phyloP scores from a whole-genome alignment of 2,797 vertebrate species.

The Alosa sapidissima region DNA sequence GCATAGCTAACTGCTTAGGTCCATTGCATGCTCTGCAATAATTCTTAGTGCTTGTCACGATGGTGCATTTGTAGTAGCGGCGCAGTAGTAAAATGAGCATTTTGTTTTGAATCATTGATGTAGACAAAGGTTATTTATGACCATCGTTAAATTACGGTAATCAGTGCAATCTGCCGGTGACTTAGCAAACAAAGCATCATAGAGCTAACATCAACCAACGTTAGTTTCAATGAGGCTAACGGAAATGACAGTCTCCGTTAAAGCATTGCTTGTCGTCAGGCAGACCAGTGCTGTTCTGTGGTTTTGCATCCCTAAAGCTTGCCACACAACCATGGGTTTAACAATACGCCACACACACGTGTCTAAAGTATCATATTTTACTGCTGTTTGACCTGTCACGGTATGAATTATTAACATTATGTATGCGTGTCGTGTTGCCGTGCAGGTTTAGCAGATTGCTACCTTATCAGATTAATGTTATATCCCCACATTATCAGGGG shows the following conservation, averaged over 20 bases:
- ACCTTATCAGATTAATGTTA: neutral
- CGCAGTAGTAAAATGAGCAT: neutral
- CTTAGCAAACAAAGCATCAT: neutral
- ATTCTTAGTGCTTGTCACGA: neutral
- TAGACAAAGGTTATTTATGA: neutral
- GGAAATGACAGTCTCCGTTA: conserved; percentile 4
- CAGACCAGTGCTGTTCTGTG: neutral
- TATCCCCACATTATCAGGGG: neutral
- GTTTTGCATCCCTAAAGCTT: neutral
- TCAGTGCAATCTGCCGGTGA: neutral
- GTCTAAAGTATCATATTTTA: neutral
- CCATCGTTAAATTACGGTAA: neutral
- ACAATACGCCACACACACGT: neutral
- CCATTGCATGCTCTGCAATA: neutral
- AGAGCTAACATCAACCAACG: neutral
- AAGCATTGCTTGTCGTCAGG: neutral
- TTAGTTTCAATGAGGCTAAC: conserved; percentile 5
- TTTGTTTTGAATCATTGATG: neutral
- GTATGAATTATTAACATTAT: neutral
- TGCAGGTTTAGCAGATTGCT: neutral
- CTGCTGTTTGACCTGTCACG: neutral
- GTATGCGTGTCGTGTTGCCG: neutral
- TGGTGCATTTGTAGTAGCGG: neutral
- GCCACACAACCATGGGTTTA: too few relatives aligned
- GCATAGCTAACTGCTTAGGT: neutral